Base-by-base conservation (phyloP, 2,888 invertebrate genomes). In the Pantelozetes paolii region DNA sequence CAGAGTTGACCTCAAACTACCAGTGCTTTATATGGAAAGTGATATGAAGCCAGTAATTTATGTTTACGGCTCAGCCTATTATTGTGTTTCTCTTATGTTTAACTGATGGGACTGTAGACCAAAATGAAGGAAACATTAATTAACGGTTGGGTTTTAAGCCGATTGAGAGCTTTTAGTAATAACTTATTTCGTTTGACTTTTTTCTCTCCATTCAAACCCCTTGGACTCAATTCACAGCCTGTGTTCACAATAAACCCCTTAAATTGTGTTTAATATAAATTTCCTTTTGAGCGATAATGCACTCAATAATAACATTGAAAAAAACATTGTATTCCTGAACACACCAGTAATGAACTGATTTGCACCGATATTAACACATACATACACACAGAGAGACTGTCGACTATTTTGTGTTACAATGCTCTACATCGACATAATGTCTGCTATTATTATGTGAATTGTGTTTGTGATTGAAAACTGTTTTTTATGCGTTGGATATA, bases 261-360 rank as follows among this genome's bases (percentile, higher is more conserved):
- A 64, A 64, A 64, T 64, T 64, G 36, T 64, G 18, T 64, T 36
- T 64, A 64, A 64, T 64, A 36, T 64, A 64, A 64, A 64, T 64
- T 64, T 64, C 64, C 64, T 64, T 30, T 64, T 11, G 2, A 11
- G 20, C 26, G 3, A 59, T 2, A 59, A 59, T 9, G n/a, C 1
- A 28, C 8, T n/a, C 28, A 59, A 30, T 59, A 54, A 23, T 23
- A 54, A 15, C 28, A 28, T 15, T 28, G 18, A 28, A 26, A 28
- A 15, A 15, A 28, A 8, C 5, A 11, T 5, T 20, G 11, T 54
- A 54, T n/a, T 23, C 11, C 11, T 15, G 8, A 45, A 45, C 15
- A 45, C 45, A 15, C 2, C 45, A 11, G 2, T 45, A 13, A 18
- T 45, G 18, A 15, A 6, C 45, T 45, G 11, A 45, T 45, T 45